Percentiles rank a stretch among this genome's conserved stretches.
Evolutionary conservation across 2,113 vertebrate genomes (phyloP).

Genomic region (Pluvialis apricaria): DNA sequence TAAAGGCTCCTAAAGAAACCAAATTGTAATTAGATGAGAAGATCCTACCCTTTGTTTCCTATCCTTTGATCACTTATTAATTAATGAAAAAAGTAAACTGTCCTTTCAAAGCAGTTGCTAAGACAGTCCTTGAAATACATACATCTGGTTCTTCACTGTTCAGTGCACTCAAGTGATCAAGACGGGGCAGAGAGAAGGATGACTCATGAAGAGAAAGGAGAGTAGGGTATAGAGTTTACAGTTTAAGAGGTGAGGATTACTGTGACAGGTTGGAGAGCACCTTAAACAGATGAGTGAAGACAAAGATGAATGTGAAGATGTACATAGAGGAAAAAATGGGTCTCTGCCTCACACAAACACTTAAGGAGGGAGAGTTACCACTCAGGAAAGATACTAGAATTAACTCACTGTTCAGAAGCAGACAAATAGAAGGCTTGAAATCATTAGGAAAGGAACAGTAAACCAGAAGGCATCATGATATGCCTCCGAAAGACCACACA

Average conservation of each 20-base stretch:
- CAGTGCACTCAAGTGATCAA: not conserved
- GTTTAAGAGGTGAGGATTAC: not conserved
- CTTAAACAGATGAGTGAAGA: not conserved
- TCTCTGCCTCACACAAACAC: not conserved
- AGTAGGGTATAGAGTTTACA: not conserved
- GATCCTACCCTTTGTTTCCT: not conserved
- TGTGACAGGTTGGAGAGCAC: not conserved
- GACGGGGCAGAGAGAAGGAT: not conserved
- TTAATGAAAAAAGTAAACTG: not conserved
- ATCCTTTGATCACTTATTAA: conserved; percentile 11
- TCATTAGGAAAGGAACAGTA: not conserved
- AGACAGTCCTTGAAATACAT: not conserved
- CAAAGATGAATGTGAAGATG: not conserved
- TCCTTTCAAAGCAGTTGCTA: not conserved
- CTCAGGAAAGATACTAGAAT: not conserved
- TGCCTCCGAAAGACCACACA: not conserved
- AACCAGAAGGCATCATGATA: not conserved
- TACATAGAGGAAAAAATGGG: accelerated
- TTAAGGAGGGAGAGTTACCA: not conserved
- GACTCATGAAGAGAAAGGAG: not conserved
- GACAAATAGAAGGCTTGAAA: not conserved
- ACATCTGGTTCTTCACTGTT: not conserved
- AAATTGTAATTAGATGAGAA: not conserved
- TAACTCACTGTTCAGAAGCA: not conserved
- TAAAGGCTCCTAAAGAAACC: conserved; percentile 15